Conservation (phyloP, 2,113 vertebrate species). For the Athene cunicularia region DNA sequence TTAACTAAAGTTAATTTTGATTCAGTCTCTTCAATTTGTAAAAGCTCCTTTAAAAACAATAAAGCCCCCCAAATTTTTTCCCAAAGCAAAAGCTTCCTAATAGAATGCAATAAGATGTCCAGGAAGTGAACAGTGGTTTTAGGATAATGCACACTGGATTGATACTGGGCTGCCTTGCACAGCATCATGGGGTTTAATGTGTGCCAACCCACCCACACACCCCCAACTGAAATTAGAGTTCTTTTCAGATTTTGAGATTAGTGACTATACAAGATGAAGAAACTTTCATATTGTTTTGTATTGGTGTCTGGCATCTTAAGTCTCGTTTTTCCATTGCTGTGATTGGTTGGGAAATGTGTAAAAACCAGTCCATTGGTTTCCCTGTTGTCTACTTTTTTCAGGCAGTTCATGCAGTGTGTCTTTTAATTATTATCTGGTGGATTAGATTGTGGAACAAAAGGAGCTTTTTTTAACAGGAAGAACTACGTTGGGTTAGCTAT, state of each 20-base stretch:
- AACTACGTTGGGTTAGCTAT: constrained; percentile 62
- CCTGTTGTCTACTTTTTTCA: constrained; percentile 59
- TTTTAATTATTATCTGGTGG: constrained; percentile 55
- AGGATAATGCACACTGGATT: neutral
- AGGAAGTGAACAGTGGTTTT: neutral
- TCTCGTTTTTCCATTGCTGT: constrained; percentile 68
- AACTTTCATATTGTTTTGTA: neutral
- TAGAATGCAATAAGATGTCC: neutral
- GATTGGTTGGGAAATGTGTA: constrained; percentile 71
- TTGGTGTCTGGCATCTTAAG: constrained; percentile 57
- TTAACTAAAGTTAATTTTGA: constrained; percentile 22
- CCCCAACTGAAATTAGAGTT: neutral
- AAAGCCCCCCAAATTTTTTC: neutral
- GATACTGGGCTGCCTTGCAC: constrained; percentile 7
- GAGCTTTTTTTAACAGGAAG: constrained; percentile 51
- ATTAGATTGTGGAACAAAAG: constrained; percentile 68
- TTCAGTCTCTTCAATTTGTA: constrained; percentile 50
- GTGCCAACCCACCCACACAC: neutral
- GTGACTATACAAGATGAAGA: neutral
- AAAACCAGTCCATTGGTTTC: constrained; percentile 36
- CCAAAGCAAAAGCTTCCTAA: neutral
- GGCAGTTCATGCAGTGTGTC: constrained; percentile 55
- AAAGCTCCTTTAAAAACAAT: constrained; percentile 42
- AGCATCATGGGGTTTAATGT: neutral
- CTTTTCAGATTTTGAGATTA: neutral